Percentiles rank a stretch among this genome's conserved stretches.
phyloP scores from a whole-genome alignment of 2,797 vertebrate genomes.

The Macroramphosus scolopax region DNA sequence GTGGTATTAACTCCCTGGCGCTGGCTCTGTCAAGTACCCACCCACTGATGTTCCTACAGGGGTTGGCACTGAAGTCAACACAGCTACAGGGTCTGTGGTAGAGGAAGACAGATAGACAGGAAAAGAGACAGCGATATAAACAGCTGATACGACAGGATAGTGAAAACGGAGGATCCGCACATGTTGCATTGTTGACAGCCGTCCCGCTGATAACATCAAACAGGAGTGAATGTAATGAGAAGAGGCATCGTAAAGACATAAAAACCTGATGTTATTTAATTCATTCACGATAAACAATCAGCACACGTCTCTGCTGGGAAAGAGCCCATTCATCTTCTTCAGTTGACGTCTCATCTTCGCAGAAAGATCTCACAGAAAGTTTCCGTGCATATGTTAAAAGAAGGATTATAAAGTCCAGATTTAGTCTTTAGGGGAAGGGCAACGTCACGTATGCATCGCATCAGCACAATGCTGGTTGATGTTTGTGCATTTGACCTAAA shows the following conservation, averaged over 20 bases:
- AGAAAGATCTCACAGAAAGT: conserved; percentile 15
- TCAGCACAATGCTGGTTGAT: conserved; percentile 11
- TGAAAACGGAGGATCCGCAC: conserved; percentile 19
- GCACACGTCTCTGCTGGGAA: conserved; percentile 29
- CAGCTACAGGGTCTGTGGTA: conserved; percentile 41
- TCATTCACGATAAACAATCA: conserved; percentile 25
- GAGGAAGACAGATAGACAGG: conserved; percentile 34
- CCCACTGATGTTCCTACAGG: conserved; percentile 43
- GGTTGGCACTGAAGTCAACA: conserved; percentile 39
- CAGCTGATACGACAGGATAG: conserved; percentile 11
- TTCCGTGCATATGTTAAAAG: too few relatives aligned
- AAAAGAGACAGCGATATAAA: conserved; percentile 24
- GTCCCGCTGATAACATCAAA: conserved; percentile 4
- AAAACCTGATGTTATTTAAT: conserved; percentile 32
- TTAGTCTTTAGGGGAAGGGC: too few relatives aligned
- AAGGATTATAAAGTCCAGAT: too few relatives aligned
- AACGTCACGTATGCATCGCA: conserved; percentile 2
- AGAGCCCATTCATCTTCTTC: conserved; percentile 33
- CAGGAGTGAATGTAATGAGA: conserved; percentile 16
- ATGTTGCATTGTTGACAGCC: conserved; percentile 16
- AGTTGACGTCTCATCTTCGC: conserved; percentile 19
- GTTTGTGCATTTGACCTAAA: conserved; percentile 28
- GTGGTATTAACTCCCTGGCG: conserved; percentile 50
- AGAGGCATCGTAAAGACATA: conserved; percentile 35
- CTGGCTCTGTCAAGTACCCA: conserved; percentile 45